Evolutionary conservation across 2,888 invertebrate genomes (phyloP).

Genomic region (Erebia aethiops): DNA sequence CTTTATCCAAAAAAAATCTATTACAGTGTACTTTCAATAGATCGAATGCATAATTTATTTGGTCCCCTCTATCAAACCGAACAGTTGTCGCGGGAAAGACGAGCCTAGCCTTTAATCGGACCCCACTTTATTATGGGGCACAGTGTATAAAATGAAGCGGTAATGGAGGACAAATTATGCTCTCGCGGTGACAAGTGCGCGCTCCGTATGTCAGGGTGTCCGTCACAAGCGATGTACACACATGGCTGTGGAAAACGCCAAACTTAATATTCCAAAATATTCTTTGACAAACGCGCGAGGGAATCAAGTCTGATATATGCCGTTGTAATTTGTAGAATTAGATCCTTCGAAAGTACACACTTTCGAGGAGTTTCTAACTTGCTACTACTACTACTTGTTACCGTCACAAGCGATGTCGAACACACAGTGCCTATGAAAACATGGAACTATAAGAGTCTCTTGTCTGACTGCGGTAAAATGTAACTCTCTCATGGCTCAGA

Average conservation of each 20-base stretch:
- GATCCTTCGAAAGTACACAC: too few species aligned
- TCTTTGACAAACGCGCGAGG: too few species aligned
- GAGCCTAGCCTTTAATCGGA: slow-evolving; percentile 74
- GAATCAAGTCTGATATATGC: too few species aligned
- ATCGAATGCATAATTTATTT: slow-evolving; percentile 78
- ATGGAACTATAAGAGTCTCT: too few species aligned
- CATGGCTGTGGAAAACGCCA: slow-evolving; percentile 41
- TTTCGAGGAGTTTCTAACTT: too few species aligned
- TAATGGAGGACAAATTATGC: slow-evolving; percentile 81
- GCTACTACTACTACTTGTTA: too few species aligned
- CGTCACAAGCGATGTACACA: slow-evolving; percentile 64
- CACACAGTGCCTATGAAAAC: too few species aligned
- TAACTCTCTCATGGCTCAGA: too few species aligned
- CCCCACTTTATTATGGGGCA: slow-evolving; percentile 70
- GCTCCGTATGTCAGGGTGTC: slow-evolving; percentile 78
- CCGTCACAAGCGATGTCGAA: too few species aligned
- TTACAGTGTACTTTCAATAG: slow-evolving; percentile 74
- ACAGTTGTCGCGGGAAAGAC: slow-evolving; percentile 79
- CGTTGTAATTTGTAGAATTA: too few species aligned
- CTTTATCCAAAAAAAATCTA: slow-evolving; percentile 60
- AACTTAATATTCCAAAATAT: neutral
- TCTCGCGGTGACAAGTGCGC: slow-evolving; percentile 72
- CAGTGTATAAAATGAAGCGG: slow-evolving; percentile 62
- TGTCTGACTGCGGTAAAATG: too few species aligned
- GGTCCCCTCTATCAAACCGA: slow-evolving; percentile 54